Percentiles rank a stretch among this genome's conserved stretches.
Evolutionary conservation across 2,113 vertebrate genomes (phyloP).

Genomic region (Sminthopsis crassicaudata): DNA sequence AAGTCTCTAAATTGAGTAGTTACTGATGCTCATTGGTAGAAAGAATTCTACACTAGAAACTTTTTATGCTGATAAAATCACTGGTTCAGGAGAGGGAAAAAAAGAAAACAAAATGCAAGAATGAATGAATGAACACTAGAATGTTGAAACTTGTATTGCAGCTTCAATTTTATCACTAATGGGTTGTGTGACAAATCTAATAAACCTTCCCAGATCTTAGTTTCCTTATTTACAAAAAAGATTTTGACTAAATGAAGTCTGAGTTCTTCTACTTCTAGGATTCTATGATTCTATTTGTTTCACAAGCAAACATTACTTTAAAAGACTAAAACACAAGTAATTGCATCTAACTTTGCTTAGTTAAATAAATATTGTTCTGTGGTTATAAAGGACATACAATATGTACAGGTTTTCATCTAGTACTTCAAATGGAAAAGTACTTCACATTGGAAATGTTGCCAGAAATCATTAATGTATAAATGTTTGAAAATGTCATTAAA

Average conservation of each 20-base stretch:
- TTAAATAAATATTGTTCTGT: constrained; percentile 9
- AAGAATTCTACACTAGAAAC: background rate
- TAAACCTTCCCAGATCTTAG: background rate
- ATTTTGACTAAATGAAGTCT: background rate
- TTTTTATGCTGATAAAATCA: background rate
- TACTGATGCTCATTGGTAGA: background rate
- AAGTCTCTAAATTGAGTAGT: background rate
- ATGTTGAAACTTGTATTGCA: background rate
- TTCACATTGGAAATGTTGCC: constrained; percentile 1
- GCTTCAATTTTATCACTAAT: background rate
- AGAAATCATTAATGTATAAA: constrained; percentile 22
- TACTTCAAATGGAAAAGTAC: constrained; percentile 1
- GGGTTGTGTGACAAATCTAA: background rate
- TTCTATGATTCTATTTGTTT: constrained; percentile 11
- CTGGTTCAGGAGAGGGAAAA: background rate
- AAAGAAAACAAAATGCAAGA: background rate
- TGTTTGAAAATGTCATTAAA: constrained; percentile 21
- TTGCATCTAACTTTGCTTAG: background rate
- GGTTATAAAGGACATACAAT: background rate
- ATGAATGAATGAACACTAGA: background rate
- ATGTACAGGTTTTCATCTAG: background rate
- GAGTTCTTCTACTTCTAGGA: background rate
- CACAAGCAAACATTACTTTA: background rate
- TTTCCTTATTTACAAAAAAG: background rate
- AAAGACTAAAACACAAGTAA: constrained; percentile 20